These are phyloP conservation scores for Xiphorhynchus erythropygius DNA, from an alignment of 2,797 vertebrate genomes.

Conservation along the genomic window DNA sequence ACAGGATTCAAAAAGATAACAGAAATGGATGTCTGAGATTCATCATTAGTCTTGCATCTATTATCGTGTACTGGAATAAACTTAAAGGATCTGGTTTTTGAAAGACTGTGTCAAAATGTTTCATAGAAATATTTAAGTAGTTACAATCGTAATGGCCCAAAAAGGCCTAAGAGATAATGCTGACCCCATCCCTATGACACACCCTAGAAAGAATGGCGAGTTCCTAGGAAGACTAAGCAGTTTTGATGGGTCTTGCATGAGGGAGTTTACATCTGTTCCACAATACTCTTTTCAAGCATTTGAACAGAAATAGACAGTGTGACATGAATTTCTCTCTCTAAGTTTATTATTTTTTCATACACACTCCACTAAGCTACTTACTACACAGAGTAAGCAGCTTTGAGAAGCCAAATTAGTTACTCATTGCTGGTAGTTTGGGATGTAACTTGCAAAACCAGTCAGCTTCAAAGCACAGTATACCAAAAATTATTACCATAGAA, in stretches of 20 bases:
- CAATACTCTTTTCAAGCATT: background rate
- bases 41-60: background rate
- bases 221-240: background rate
- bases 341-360: constrained; percentile 29
- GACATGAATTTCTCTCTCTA: background rate
- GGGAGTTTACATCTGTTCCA: background rate
- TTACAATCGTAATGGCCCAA: background rate
- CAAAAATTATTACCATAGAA: background rate
- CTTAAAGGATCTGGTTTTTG: background rate
- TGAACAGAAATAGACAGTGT: background rate
- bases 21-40: background rate
- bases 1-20: background rate
- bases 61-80: accelerated
- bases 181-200: background rate
- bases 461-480: background rate
- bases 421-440: background rate
- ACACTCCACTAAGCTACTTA: background rate
- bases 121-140: background rate
- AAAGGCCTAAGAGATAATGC: background rate
- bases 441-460: background rate
- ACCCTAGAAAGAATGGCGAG: accelerated
- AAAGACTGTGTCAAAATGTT: background rate
- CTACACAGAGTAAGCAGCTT: background rate
- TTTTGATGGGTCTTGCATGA: background rate
- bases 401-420: background rate